Percentiles rank a stretch among this genome's conserved stretches.
Evolutionary conservation across 2,797 vertebrate genomes (phyloP).

Genomic region (Cichlasoma orientale): DNA sequence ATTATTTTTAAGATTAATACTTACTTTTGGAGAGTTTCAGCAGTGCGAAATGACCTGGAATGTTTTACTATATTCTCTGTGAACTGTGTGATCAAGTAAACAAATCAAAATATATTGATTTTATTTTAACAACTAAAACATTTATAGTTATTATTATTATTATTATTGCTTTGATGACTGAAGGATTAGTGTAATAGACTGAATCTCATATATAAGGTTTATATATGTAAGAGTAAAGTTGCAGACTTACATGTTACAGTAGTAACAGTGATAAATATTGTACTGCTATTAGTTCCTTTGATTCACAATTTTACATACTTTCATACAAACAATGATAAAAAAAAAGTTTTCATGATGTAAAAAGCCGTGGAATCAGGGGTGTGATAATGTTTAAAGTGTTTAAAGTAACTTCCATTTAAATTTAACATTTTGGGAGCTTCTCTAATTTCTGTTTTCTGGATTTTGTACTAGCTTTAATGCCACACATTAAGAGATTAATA

Average conservation of each 20-base stretch:
- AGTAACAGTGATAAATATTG: not conserved
- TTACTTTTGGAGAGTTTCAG: not conserved
- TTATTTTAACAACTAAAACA: not conserved
- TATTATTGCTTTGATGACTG: too few species aligned
- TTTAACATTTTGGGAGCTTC: not conserved
- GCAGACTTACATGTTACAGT: not conserved
- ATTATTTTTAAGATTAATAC: conserved; percentile 21
- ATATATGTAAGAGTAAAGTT: not conserved
- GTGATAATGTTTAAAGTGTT: too few species aligned
- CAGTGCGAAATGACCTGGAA: not conserved
- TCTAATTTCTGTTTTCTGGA: not conserved
- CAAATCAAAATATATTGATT: not conserved
- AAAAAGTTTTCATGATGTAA: too few species aligned
- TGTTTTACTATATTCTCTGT: not conserved
- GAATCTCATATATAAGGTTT: not conserved
- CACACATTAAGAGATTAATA: not conserved
- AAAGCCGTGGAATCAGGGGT: too few species aligned
- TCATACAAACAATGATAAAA: not conserved
- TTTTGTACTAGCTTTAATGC: not conserved
- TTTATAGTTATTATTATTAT: too few species aligned
- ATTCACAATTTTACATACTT: too few species aligned
- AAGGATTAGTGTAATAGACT: too few species aligned
- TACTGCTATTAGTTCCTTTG: not conserved
- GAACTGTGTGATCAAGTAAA: not conserved
- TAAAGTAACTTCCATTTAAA: too few species aligned